Evolutionary conservation across 2,797 vertebrate species (phyloP).

Genomic region (Hydrolagus colliei): DNA sequence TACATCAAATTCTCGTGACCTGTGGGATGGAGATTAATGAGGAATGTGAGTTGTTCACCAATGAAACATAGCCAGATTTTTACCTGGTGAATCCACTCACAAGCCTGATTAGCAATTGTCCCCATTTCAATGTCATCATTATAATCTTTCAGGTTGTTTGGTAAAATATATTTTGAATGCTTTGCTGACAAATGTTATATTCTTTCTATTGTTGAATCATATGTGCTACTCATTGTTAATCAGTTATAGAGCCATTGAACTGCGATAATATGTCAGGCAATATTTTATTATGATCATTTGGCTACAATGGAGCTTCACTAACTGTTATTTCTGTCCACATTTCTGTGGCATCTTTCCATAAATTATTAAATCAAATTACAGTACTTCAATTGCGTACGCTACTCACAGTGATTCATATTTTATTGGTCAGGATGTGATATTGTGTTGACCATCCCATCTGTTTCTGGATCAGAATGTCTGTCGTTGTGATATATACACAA

Average conservation of each 20-base stretch:
- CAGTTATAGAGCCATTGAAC: neutral
- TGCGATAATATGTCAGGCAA: neutral
- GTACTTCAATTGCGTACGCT: too few species aligned
- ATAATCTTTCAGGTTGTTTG: neutral
- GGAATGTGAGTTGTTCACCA: neutral
- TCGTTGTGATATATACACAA: neutral
- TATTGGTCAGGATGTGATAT: neutral
- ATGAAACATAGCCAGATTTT: neutral
- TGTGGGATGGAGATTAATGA: neutral
- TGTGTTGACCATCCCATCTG: neutral
- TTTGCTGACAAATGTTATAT: neutral
- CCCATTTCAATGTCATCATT: neutral
- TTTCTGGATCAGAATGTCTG: neutral
- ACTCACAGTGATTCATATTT: conserved; percentile 1
- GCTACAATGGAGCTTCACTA: too few species aligned
- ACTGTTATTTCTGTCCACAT: neutral
- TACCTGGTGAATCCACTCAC: neutral
- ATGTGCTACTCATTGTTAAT: neutral
- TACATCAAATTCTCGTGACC: neutral
- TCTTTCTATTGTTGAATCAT: neutral
- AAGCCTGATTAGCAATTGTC: neutral
- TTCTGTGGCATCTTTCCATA: neutral
- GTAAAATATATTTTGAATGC: neutral
- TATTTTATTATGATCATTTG: neutral
- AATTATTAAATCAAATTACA: conserved; percentile 12